These are phyloP conservation scores for Ericerus pela DNA, from an alignment of 1,140 invertebrate species.

Conservation along the genomic window DNA sequence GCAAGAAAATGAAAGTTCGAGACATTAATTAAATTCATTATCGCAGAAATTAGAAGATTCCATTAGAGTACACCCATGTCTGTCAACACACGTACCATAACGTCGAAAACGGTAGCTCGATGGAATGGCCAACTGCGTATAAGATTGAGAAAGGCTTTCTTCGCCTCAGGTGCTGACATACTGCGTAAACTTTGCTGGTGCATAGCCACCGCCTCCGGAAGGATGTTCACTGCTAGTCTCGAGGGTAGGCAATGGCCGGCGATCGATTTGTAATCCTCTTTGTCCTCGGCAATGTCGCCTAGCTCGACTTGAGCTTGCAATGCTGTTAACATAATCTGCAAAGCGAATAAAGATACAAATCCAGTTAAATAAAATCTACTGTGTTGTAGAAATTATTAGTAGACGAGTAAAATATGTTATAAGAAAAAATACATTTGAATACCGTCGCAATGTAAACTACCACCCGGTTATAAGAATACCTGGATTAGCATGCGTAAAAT, in stretches of 20 bases:
- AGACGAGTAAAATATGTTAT: too few species aligned
- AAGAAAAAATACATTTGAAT: too few species aligned
- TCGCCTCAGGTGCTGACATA: slow-evolving; percentile 69
- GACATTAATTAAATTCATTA: neutral
- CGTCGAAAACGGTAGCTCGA: slow-evolving; percentile 84
- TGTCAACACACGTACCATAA: slow-evolving; percentile 46
- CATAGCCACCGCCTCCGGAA: slow-evolving; percentile 61
- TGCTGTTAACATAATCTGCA: slow-evolving; percentile 80
- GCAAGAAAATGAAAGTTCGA: slow-evolving; percentile 22
- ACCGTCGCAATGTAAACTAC: too few species aligned
- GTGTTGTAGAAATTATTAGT: too few species aligned
- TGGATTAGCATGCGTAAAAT: too few species aligned
- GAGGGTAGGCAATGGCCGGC: slow-evolving; percentile 67
- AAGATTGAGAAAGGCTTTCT: slow-evolving; percentile 84
- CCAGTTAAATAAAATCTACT: too few species aligned
- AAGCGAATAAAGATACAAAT: too few species aligned
- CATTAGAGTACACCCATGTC: neutral
- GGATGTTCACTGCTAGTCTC: slow-evolving; percentile 55
- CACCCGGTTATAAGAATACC: too few species aligned
- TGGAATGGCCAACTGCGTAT: slow-evolving; percentile 87
- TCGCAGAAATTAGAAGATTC: neutral
- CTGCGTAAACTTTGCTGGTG: slow-evolving; percentile 76
- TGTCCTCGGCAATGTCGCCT: slow-evolving; percentile 55
- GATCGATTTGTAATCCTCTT: slow-evolving; percentile 56
- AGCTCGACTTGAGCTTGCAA: slow-evolving; percentile 84